Percentiles rank a stretch among this genome's conserved stretches.
phyloP scores from a whole-genome alignment of 2,888 invertebrate genomes.

The Linnaemya vulpina region DNA sequence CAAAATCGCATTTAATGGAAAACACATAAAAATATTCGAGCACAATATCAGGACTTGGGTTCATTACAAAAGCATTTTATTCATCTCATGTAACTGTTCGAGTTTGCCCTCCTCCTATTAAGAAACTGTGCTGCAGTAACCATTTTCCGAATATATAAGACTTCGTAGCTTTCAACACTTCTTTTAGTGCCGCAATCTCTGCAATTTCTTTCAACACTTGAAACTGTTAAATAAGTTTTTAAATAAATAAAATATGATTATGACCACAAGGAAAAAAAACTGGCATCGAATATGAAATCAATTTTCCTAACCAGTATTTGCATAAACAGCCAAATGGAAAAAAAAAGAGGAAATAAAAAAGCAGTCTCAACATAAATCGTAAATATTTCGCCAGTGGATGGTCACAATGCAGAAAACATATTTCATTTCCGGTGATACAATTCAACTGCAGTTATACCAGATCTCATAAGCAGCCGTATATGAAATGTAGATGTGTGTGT shows the following conservation, averaged over 20 bases:
- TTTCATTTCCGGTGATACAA: slow-evolving; percentile 51
- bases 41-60: no score
- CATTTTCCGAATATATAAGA: neutral
- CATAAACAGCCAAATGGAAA: neutral
- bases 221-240: slow-evolving; percentile 1
- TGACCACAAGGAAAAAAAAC: neutral
- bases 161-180: neutral
- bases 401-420: neutral
- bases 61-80: no score
- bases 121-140: neutral
- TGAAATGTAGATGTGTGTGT: slow-evolving; percentile 40
- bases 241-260: neutral
- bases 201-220: neutral
- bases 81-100: no score
- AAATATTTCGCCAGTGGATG: slow-evolving; percentile 12
- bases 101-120: neutral
- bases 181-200: neutral
- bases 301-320: slow-evolving; percentile 9
- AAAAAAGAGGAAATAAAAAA: neutral
- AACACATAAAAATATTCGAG: no score
- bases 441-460: neutral
- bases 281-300: neutral
- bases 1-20: no score
- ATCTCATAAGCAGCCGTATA: neutral
- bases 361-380: neutral